A percentile compares a stretch with the other conserved stretches of the same genome.
These are phyloP conservation scores for Coecobrya sp. DNA, from an alignment of 2,888 invertebrate genomes.

Conservation along the genomic window DNA sequence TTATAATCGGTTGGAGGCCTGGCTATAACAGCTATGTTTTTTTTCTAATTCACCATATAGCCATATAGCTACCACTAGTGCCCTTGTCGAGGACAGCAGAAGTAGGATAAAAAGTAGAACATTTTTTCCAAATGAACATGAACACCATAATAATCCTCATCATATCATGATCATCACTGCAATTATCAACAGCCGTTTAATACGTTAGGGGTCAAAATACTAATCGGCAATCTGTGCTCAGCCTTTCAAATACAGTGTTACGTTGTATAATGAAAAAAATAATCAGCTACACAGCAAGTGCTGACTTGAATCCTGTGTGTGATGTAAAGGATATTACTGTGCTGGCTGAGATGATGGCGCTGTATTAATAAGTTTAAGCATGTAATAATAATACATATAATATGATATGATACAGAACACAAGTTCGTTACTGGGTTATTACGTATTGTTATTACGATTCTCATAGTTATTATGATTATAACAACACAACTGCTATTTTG, in stretches of 20 bases:
- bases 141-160: neutral
- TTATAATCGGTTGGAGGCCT: too few species aligned
- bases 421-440: neutral
- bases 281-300: neutral
- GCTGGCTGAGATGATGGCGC: conserved; percentile 19
- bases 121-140: neutral
- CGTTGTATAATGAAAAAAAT: neutral
- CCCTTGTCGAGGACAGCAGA: too few species aligned
- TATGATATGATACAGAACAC: conserved; percentile 45
- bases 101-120: neutral
- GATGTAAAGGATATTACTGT: neutral
- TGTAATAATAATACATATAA: conserved; percentile 41
- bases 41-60: too few species aligned
- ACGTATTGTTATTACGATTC: conserved; percentile 33
- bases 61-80: too few species aligned
- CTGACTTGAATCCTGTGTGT: neutral
- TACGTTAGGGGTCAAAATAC: neutral
- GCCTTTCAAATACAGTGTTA: neutral
- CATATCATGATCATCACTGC: neutral
- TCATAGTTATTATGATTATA: conserved; percentile 49
- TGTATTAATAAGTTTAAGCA: conserved; percentile 60
- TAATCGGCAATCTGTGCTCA: conserved; percentile 36
- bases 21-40: too few species aligned
- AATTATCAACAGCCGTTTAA: neutral
- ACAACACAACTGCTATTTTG: conserved; percentile 62